These are phyloP conservation scores for Ericerus pela DNA, from an alignment of 1,140 invertebrate species.

Conservation along the genomic window DNA sequence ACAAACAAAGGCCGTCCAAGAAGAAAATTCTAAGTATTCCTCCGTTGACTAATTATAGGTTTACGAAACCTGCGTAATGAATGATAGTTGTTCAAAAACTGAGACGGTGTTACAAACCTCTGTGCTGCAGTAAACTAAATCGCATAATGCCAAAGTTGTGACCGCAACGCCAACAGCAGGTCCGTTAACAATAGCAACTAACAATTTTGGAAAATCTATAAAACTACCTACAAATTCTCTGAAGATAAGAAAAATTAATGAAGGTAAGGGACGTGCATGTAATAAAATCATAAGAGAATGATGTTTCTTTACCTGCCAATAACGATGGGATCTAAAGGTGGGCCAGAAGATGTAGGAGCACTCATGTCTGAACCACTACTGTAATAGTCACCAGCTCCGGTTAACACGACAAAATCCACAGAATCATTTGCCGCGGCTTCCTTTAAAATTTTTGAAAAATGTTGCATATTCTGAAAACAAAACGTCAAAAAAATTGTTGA, in stretches of 20 bases:
- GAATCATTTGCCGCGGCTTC: slow-evolving; percentile 47
- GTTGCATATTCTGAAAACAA: slow-evolving; percentile 58
- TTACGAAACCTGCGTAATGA: too few relatives aligned
- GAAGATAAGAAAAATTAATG: slow-evolving; percentile 27
- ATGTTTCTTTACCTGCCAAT: too few relatives aligned
- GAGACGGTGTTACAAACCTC: too few relatives aligned
- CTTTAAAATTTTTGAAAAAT: slow-evolving; percentile 45
- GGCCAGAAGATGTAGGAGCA: slow-evolving; percentile 24
- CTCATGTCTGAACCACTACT: slow-evolving; percentile 79
- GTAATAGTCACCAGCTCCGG: slow-evolving; percentile 63
- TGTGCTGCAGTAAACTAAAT: slow-evolving; percentile 75
- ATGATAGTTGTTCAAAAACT: too few relatives aligned
- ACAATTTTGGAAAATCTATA: slow-evolving; percentile 75
- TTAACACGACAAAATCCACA: slow-evolving; percentile 49
- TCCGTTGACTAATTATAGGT: background rate
- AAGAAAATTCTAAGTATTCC: background rate
- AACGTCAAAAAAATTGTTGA: too few relatives aligned
- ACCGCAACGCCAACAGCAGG: slow-evolving; percentile 82
- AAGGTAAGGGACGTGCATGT: too few relatives aligned
- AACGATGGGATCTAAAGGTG: too few relatives aligned
- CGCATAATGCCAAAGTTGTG: slow-evolving; percentile 69
- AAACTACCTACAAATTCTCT: slow-evolving; percentile 58
- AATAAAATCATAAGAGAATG: too few relatives aligned
- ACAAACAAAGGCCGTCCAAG: background rate
- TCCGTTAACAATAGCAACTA: slow-evolving; percentile 82